Evolutionary conservation across 2,888 invertebrate species (phyloP), one percentile per base, ranked within the genome.

Genomic region (Synergus laeviventris): DNA sequence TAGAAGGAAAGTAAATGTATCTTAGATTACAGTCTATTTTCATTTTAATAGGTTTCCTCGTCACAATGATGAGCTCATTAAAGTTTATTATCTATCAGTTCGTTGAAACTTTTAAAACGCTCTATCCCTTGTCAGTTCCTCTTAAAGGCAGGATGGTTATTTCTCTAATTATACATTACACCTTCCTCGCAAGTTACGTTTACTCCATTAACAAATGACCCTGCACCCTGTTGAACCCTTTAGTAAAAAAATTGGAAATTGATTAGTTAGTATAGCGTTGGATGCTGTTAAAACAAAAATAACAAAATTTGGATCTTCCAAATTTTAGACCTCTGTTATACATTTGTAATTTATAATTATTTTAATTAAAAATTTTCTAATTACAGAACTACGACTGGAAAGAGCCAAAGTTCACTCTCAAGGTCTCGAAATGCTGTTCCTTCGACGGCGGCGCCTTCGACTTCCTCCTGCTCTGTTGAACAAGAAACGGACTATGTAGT

Each of bases 401-500:
- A 79, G 38, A 79, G 75, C 62, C 66, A 75, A 2, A 64, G 62
- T 70, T 54, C 21, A 54, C 59, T 14, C 9, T 42, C 14, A 4
- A 45, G 38, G 18, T 73, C 31, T n/a, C 64, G 24, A 3, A 61
- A 14, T 14, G n/a, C 24, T 1, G 59, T 70, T n/a, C 12, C 75
- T 18, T 39, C 54, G 18, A 56, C 56, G 56, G 42, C 59, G 3
- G 79, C 79, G 21, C 84, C 86, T 0, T 86, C 87, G 12, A 84
- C 86, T 8, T 84, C 87, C 7, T 85, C 86, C 7, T 88, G 84
- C 73, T 84, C 84, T 14, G 75, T 78, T n/a, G 85, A 86, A 24
- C 87, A 88, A 82, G 85, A 70, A 49, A 45, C 70, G 16, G 87
- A 87, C 76, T 90, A 89, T 81, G 87, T 90, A 36, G 87, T 89